Percentiles rank a stretch among this genome's conserved stretches.
Evolutionary conservation across 1,140 invertebrate genomes (phyloP).

Genomic region (Diploscapter pachys): DNA sequence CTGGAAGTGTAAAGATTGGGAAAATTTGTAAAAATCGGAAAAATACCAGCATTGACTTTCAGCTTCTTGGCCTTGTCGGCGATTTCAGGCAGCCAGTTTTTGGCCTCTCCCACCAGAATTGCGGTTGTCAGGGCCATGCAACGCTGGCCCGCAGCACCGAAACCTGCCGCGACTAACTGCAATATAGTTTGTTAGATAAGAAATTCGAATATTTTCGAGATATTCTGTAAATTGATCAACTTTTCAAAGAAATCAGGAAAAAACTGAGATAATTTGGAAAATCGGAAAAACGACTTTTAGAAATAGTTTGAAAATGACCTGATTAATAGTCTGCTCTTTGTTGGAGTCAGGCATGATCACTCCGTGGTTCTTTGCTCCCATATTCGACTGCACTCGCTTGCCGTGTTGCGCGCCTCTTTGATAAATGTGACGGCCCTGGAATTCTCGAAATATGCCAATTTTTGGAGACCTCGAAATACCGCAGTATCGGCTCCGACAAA

Average conservation of each 20-base stretch:
- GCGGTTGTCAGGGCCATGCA: constrained; percentile 98
- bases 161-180: constrained; percentile 83
- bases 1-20: background rate
- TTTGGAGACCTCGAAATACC: constrained; percentile 60
- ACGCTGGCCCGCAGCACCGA: constrained; percentile 81
- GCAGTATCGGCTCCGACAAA: constrained; percentile 96
- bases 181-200: constrained; percentile 2
- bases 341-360: constrained; percentile 94
- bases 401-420: constrained; percentile 80
- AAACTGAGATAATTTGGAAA: background rate
- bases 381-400: constrained; percentile 94
- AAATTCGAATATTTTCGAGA: constrained; percentile 4
- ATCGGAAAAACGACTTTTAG: constrained; percentile 22
- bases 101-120: constrained; percentile 89
- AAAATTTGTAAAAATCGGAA: too few relatives aligned
- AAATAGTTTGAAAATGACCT: constrained; percentile 12
- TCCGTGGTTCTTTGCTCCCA: constrained; percentile 99
- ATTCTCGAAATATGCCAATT: constrained; percentile 19
- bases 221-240: too few relatives aligned
- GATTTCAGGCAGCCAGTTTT: constrained; percentile 84
- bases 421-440: constrained; percentile 90
- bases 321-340: constrained; percentile 87
- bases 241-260: too few relatives aligned
- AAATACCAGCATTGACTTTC: constrained; percentile 76
- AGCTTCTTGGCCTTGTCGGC: constrained; percentile 78